Evolutionary conservation across 2,797 vertebrate genomes (phyloP).

Genomic region (Corythornis leucogaster): DNA sequence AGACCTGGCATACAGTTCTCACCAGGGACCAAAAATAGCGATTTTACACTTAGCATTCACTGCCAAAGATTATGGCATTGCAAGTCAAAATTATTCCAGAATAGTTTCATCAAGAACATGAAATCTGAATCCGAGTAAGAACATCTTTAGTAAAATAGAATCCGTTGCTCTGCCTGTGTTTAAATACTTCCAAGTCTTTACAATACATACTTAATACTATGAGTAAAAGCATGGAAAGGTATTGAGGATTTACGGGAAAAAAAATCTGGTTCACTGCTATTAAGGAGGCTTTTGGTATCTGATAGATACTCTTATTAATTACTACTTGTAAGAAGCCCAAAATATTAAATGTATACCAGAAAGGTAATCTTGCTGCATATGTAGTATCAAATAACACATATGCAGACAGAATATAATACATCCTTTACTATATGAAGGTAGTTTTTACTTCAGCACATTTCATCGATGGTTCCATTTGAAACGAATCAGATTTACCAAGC

Average conservation of each 20-base stretch:
- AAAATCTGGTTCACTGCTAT: background rate
- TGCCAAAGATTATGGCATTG: constrained; percentile 11
- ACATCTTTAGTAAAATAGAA: constrained; percentile 21
- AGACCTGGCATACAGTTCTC: background rate
- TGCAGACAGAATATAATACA: background rate
- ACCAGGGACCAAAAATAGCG: constrained; percentile 31
- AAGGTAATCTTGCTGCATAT: background rate
- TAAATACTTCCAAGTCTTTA: constrained; percentile 32
- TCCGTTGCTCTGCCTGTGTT: background rate
- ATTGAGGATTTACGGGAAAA: constrained; percentile 15
- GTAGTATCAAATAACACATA: background rate
- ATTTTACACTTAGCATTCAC: background rate
- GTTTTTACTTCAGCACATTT: background rate
- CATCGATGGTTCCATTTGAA: background rate
- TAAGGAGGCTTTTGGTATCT: background rate
- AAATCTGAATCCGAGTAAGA: constrained; percentile 44
- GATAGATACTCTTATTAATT: background rate
- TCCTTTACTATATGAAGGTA: background rate
- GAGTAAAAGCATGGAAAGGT: constrained; percentile 16
- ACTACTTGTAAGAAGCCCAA: background rate
- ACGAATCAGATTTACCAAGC: background rate
- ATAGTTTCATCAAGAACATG: constrained; percentile 67
- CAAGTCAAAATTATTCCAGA: constrained; percentile 5
- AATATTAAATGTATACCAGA: background rate
- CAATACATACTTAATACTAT: constrained; percentile 34